Evolutionary conservation across 2,113 vertebrate species (phyloP).

Genomic region (Romanogobio albipinnatus): DNA sequence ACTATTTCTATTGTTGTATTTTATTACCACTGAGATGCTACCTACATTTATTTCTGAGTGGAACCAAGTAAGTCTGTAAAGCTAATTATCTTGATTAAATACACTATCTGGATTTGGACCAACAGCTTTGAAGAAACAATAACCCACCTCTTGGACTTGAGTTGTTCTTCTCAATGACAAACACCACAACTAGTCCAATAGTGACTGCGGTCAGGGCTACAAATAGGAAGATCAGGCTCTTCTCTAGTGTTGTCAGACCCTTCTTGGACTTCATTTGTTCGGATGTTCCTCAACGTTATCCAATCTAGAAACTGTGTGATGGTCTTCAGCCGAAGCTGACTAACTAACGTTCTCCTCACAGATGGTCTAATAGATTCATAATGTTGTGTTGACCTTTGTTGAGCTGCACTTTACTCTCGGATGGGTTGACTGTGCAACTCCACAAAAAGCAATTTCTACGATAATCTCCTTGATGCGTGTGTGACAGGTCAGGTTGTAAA

Average conservation of each 20-base stretch:
- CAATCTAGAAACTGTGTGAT: slow-evolving; percentile 40
- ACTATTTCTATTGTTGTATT: not conserved
- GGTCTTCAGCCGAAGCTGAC: not conserved
- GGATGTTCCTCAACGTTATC: slow-evolving; percentile 45
- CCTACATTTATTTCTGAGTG: not conserved
- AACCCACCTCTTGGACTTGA: slow-evolving; percentile 65
- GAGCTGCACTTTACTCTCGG: slow-evolving; percentile 47
- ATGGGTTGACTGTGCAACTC: not conserved
- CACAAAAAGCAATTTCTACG: slow-evolving; percentile 1
- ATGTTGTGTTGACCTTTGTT: slow-evolving; percentile 38
- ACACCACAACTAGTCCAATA: slow-evolving; percentile 69
- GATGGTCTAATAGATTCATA: slow-evolving; percentile 43
- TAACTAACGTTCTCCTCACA: no score
- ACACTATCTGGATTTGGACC: not conserved
- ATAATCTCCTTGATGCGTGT: slow-evolving; percentile 14
- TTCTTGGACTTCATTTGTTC: slow-evolving; percentile 43
- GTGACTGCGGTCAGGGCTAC: slow-evolving; percentile 67
- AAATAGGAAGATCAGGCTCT: slow-evolving; percentile 71
- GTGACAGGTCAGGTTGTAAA: not conserved
- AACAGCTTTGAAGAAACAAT: not conserved
- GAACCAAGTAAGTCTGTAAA: not conserved
- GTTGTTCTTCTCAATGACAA: slow-evolving; percentile 55
- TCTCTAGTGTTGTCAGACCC: slow-evolving; percentile 70
- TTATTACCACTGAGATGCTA: not conserved
- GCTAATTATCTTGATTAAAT: not conserved